phyloP scores from a whole-genome alignment of 2,113 vertebrate genomes.

The Gopherus flavomarginatus region DNA sequence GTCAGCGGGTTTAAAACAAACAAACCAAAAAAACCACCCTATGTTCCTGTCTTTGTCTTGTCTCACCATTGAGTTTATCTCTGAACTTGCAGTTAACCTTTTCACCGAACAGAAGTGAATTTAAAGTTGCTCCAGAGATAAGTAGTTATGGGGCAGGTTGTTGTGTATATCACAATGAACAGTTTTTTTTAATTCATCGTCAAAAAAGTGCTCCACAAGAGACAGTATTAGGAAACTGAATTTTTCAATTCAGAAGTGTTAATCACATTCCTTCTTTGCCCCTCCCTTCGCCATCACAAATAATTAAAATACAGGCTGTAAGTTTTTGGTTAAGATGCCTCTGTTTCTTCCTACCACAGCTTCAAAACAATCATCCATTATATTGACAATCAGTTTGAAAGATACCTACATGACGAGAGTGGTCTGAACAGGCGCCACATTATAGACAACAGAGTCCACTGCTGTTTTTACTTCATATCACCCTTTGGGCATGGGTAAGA shows the following conservation, averaged over 20 bases:
- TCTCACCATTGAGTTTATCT: not conserved
- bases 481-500: constrained; percentile 91
- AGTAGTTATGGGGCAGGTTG: not conserved
- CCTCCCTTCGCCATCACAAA: not conserved
- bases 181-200: not conserved
- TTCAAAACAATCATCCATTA: constrained; percentile 93
- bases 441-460: constrained; percentile 90
- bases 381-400: constrained; percentile 90
- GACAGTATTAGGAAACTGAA: not conserved
- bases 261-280: not conserved
- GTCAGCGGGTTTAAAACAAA: constrained; percentile 18
- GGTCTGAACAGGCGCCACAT: constrained; percentile 91
- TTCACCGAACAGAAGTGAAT: not conserved
- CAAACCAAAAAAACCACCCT: not conserved
- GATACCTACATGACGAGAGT: constrained; percentile 90
- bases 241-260: not conserved
- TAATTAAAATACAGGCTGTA: not conserved
- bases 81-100: constrained; percentile 26
- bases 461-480: constrained; percentile 96
- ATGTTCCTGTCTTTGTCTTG: not conserved
- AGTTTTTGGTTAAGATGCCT: not conserved
- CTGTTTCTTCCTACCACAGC: constrained; percentile 60
- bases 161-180: not conserved
- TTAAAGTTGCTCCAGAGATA: not conserved
- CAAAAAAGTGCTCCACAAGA: not conserved